phyloP scores from a whole-genome alignment of 2,113 vertebrate genomes.

The Phainopepla nitens region DNA sequence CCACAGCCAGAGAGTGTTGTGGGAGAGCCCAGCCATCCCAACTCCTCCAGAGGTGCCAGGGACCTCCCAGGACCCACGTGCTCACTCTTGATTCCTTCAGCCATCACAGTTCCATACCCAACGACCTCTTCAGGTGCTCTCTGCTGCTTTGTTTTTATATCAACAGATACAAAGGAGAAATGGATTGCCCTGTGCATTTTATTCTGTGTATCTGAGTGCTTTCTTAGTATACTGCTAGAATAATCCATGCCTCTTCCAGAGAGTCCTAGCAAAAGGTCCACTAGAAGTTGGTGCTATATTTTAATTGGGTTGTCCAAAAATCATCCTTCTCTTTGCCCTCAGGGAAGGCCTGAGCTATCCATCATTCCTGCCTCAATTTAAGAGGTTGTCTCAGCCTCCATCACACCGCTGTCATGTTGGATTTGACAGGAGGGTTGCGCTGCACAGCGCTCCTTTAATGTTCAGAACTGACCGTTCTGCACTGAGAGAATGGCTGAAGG shows the following conservation, averaged over 20 bases:
- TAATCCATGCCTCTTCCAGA: not conserved
- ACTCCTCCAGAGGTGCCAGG: not conserved
- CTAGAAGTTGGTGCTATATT: not conserved
- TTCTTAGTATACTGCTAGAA: not conserved
- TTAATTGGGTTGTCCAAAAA: constrained; percentile 56
- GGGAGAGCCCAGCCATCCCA: not conserved
- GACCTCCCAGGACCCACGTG: not conserved
- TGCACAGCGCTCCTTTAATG: not conserved
- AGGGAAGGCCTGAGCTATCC: constrained; percentile 31
- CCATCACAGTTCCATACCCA: not conserved
- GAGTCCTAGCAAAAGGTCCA: not conserved
- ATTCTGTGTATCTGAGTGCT: not conserved
- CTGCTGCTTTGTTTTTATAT: not conserved
- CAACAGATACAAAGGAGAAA: not conserved
- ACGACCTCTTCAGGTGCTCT: not conserved
- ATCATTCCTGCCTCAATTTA: constrained; percentile 24
- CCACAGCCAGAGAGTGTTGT: not conserved
- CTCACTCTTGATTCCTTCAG: not conserved
- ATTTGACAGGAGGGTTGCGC: not conserved
- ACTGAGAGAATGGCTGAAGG: not conserved
- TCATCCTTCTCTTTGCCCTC: constrained; percentile 14
- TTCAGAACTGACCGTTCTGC: constrained; percentile 15
- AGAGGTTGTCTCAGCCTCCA: constrained; percentile 10
- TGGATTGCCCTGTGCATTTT: not conserved
- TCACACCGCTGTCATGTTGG: not conserved